Conservation (phyloP, 2,113 vertebrate genomes). For the Lampris megalopsis region DNA sequence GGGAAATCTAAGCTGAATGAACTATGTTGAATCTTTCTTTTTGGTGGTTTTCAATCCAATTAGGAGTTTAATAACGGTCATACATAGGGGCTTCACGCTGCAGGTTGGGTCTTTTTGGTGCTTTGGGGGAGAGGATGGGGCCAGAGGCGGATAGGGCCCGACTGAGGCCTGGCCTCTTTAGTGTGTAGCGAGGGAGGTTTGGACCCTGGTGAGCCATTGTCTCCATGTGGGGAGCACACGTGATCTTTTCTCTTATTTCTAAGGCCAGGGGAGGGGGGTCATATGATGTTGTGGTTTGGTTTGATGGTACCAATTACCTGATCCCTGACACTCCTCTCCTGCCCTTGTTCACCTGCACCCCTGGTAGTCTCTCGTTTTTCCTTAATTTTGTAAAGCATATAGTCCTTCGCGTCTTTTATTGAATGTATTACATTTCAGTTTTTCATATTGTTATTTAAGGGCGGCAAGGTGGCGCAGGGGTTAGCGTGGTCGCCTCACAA, state of each 20-base stretch:
- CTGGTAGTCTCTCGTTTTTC: slow-evolving; percentile 9
- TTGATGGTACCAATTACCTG: slow-evolving; percentile 82
- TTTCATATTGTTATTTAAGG: background rate
- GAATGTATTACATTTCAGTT: background rate
- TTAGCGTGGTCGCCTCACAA: too few relatives aligned
- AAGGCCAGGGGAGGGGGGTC: slow-evolving; percentile 77
- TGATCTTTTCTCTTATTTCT: slow-evolving; percentile 85
- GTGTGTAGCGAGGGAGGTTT: slow-evolving; percentile 72
- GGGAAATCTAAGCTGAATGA: slow-evolving; percentile 85
- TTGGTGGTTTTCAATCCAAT: slow-evolving; percentile 90
- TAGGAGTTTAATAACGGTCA: slow-evolving; percentile 95
- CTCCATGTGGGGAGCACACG: slow-evolving; percentile 78
- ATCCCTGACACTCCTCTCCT: slow-evolving; percentile 33
- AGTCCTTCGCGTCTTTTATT: background rate
- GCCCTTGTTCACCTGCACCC: slow-evolving; percentile 5
- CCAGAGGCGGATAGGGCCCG: slow-evolving; percentile 52
- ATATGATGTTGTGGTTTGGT: slow-evolving; percentile 78
- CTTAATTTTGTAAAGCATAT: background rate
- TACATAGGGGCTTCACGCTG: slow-evolving; percentile 91
- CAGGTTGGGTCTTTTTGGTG: slow-evolving; percentile 74
- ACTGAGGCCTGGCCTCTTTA: slow-evolving; percentile 58
- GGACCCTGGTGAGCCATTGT: slow-evolving; percentile 72
- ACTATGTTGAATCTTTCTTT: slow-evolving; percentile 83
- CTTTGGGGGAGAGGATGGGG: slow-evolving; percentile 28
- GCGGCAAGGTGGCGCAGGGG: too few relatives aligned